These are phyloP conservation scores for Cricetomys ansorgei DNA, from an alignment of 2,113 vertebrate genomes.

Conservation along the genomic window DNA sequence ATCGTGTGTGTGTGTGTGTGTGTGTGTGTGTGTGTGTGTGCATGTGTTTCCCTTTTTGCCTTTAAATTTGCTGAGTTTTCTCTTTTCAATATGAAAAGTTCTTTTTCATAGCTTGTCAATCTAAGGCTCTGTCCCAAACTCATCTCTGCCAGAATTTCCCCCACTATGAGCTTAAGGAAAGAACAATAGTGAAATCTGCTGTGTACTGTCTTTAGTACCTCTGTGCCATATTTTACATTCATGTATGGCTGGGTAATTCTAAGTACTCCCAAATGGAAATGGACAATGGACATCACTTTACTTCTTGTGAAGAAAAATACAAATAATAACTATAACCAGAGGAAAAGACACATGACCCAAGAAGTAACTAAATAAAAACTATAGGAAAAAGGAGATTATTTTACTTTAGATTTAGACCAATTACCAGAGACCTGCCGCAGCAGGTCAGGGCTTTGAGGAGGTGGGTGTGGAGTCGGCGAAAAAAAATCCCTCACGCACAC, in stretches of 20 bases:
- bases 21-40: background rate
- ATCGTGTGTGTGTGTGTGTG: background rate
- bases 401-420: background rate
- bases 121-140: background rate
- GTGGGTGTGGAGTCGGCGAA: no score
- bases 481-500: no score
- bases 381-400: background rate
- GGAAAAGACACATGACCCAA: background rate
- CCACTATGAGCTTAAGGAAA: conserved; percentile 15
- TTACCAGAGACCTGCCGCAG: no score
- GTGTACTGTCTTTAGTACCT: background rate
- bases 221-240: no score
- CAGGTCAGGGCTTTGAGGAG: no score
- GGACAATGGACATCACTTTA: background rate
- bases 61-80: conserved; percentile 16
- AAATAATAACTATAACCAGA: background rate
- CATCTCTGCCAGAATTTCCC: background rate
- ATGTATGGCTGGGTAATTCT: background rate
- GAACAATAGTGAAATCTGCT: background rate
- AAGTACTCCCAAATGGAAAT: background rate
- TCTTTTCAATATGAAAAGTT: background rate
- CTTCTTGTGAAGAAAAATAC: background rate
- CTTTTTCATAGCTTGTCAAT: background rate
- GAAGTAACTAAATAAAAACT: background rate
- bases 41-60: background rate